phyloP scores from a whole-genome alignment of 2,113 vertebrate genomes.

The Eulemur macaco region DNA sequence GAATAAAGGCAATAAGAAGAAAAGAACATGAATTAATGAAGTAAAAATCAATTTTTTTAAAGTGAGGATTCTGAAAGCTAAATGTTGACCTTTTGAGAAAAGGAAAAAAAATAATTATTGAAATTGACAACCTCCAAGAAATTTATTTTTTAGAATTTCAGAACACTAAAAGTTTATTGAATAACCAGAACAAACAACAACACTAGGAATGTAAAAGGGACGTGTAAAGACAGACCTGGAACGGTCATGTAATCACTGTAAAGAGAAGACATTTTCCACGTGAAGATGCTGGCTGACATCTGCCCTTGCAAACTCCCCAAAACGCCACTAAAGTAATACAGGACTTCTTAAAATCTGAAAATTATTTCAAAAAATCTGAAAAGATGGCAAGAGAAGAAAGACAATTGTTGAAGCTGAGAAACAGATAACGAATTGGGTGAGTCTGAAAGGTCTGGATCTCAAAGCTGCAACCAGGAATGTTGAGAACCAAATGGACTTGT shows the following conservation, averaged over 20 bases:
- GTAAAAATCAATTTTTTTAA: not conserved
- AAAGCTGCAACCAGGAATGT: fast-evolving
- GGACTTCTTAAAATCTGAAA: not conserved
- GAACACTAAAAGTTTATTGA: not conserved
- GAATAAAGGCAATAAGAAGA: not conserved
- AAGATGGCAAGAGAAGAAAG: not conserved
- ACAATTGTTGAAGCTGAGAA: not conserved
- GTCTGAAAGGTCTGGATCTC: not conserved
- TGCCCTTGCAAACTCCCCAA: not conserved
- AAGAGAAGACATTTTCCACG: not conserved
- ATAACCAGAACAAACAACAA: not conserved
- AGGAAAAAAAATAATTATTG: not conserved
- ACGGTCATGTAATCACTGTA: fast-evolving
- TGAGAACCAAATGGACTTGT: fast-evolving
- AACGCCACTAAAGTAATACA: not conserved
- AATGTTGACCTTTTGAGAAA: not conserved
- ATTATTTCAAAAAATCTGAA: not conserved
- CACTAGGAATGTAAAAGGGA: fast-evolving
- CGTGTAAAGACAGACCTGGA: fast-evolving
- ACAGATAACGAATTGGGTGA: not conserved
- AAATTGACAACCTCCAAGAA: not conserved
- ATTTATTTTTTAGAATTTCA: not conserved
- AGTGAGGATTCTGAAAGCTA: not conserved
- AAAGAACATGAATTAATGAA: not conserved
- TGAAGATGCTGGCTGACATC: fast-evolving